Conservation (phyloP, 1,140 invertebrate species). For the Zaprionus nigranus region DNA sequence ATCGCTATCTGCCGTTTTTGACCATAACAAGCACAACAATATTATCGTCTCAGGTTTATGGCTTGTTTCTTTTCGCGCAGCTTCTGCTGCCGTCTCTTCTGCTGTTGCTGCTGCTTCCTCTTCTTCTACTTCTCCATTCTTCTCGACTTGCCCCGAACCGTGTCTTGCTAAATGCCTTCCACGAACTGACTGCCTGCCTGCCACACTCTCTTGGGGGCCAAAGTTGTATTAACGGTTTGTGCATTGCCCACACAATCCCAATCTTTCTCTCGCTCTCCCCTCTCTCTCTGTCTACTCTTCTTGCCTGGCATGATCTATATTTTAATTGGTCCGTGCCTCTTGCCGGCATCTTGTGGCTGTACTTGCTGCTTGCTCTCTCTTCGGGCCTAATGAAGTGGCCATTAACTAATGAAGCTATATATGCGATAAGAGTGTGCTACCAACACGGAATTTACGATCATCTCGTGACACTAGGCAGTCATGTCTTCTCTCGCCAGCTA, state of each 20-base stretch:
- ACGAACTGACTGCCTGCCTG: conserved; percentile 53
- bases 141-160: conserved; percentile 4
- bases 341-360: conserved; percentile 34
- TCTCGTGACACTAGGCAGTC: conserved; percentile 34
- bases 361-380: conserved; percentile 24
- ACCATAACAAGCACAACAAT: conserved; percentile 63
- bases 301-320: conserved; percentile 73
- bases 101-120: not conserved
- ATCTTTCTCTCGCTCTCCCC: not conserved
- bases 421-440: conserved; percentile 26
- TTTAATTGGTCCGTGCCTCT: conserved; percentile 70
- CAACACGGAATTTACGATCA: conserved; percentile 28
- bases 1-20: conserved; percentile 46
- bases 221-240: conserved; percentile 68
- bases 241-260: conserved; percentile 46
- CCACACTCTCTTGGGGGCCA: conserved; percentile 42
- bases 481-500: not conserved
- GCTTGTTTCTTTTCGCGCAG: conserved; percentile 66
- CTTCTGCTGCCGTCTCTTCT: conserved; percentile 41
- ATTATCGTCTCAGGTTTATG: conserved; percentile 69
- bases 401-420: conserved; percentile 81
- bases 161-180: conserved; percentile 70
- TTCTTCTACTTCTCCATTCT: not conserved
- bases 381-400: conserved; percentile 63
- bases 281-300: not conserved